Base-by-base conservation (phyloP, 1,140 invertebrate genomes). In the Yoshiicerus persimilis region DNA sequence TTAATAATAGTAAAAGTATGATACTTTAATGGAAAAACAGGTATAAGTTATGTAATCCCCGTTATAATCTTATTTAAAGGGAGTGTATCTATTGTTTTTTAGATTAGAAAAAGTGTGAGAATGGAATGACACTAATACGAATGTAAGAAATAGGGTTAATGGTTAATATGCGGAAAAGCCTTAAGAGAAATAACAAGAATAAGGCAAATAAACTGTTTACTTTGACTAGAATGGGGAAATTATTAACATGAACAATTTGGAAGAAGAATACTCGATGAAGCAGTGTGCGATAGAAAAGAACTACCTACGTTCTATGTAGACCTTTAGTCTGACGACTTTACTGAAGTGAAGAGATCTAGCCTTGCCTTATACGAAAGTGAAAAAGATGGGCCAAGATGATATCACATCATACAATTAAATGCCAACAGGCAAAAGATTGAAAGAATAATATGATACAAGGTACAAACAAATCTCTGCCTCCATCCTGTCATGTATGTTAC, bases 171-270 rank as follows among this genome's bases (percentile, higher is more conserved):
- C 64, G 64, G 64, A 70, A 70, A 70, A 70, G 64, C 64, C 64
- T 70, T 70, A 70, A 70, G 64, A 70, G 64, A 70, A 70, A 70
- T 70, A 70, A 70, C 64, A 70, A 70, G 64, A 70, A 70, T 70
- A 70, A 70, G 64, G 64, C 64, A 70, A 70, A 70, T 25, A 70
- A 70, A 70, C 64, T 30, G 64, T 70, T 70, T 70, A 13, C 23
- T 25, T 27, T 70, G 64, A 70, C 64, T 25, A 70, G 64, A 70
- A 70, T 70, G 64, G 64, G 64, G 64, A 70, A 70, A 70, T 70
- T 70, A 70, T 27, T 30, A 70, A 70, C 64, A 70, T 70, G 23
- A 70, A 30, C 64, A 70, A 70, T 70, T 70, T 70, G 27, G 64
- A 8, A 56, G 47, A 56, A 16, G 47, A 56, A 16, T n/a, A 56